A percentile compares a stretch with the other conserved stretches of the same genome.
These are phyloP conservation scores for Decapterus maruadsi DNA, from an alignment of 2,797 vertebrate genomes.

Conservation along the genomic window DNA sequence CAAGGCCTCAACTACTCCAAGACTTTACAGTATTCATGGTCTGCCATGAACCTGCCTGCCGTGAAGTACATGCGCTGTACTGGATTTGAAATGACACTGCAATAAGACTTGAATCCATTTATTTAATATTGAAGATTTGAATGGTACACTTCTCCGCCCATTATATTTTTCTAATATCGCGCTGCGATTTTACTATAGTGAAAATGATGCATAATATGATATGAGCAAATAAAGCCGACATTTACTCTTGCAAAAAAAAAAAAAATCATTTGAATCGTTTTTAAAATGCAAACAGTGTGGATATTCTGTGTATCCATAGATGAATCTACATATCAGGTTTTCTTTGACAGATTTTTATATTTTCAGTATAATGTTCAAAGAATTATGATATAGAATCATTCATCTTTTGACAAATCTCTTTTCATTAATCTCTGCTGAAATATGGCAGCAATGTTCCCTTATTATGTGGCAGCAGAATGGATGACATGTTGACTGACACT, in stretches of 20 bases:
- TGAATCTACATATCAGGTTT: conserved; percentile 6
- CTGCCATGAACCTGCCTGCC: conserved; percentile 53
- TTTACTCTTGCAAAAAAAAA: conserved; percentile 72
- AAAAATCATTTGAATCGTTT: conserved; percentile 42
- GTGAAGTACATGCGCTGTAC: conserved; percentile 73
- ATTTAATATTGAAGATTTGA: conserved; percentile 85
- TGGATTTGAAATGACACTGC: conserved; percentile 78
- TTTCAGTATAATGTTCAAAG: conserved; percentile 1
- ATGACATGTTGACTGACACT: conserved; percentile 38
- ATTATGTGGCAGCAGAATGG: neutral
- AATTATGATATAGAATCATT: neutral
- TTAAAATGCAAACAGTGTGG: conserved; percentile 20
- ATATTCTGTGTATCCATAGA: neutral
- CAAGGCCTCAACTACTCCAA: conserved; percentile 58
- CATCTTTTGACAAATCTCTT: neutral
- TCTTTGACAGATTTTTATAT: conserved; percentile 9
- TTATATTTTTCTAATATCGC: conserved; percentile 72
- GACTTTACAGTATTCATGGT: conserved; percentile 72
- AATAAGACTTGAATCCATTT: conserved; percentile 84
- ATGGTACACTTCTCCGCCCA: conserved; percentile 78
- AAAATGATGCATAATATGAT: conserved; percentile 61
- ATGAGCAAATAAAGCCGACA: conserved; percentile 81
- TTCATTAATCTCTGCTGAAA: conserved; percentile 10
- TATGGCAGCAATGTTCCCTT: neutral
- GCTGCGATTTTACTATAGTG: conserved; percentile 67